Conservation (phyloP, 2,113 vertebrate species). For the Capreolus pygargus region DNA sequence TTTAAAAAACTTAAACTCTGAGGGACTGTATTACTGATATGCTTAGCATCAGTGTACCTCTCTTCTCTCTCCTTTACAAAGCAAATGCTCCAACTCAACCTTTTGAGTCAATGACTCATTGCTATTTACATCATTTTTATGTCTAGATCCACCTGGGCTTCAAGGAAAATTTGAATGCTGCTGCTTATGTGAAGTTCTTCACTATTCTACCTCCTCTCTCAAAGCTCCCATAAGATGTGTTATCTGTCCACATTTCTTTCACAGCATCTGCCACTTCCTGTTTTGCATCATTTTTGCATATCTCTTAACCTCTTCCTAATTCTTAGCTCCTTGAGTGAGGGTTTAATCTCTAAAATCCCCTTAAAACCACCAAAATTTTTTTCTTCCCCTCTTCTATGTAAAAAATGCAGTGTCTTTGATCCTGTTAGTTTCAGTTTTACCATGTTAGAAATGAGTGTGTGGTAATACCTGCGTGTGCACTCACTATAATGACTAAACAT, state of each 20-base stretch:
- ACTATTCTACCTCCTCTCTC: background rate
- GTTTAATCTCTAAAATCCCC: background rate
- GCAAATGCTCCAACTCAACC: background rate
- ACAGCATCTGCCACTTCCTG: background rate
- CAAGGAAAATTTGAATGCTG: background rate
- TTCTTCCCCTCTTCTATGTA: background rate
- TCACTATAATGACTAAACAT: background rate
- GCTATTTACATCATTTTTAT: background rate
- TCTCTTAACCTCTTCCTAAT: background rate
- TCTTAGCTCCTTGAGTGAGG: background rate
- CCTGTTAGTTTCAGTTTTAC: background rate
- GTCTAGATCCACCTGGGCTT: background rate
- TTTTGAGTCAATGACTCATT: background rate
- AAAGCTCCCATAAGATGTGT: background rate
- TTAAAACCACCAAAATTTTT: background rate
- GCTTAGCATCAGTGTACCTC: accelerated
- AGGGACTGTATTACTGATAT: background rate
- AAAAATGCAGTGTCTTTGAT: background rate
- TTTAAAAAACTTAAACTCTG: background rate
- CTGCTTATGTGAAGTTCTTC: background rate
- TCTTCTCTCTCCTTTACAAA: background rate
- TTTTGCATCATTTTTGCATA: background rate
- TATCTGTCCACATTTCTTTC: background rate
- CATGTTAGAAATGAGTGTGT: background rate
- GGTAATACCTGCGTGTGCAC: background rate